phyloP scores from a whole-genome alignment of 2,888 invertebrate genomes.

The Acanthosepion esculentum region DNA sequence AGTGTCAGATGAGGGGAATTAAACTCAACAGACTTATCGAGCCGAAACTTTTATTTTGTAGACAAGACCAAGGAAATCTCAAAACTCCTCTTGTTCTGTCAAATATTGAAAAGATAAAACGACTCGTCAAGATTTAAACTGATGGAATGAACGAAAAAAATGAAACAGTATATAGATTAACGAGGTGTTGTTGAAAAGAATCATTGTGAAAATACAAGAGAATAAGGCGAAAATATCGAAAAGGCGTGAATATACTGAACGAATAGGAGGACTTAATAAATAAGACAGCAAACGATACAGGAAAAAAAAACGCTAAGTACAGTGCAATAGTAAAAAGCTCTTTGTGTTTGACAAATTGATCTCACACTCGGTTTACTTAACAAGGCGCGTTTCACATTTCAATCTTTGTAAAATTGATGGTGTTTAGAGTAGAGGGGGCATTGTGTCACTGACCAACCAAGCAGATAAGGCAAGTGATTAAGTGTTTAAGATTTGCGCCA shows the following conservation, averaged over 20 bases:
- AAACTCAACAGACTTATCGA: too few species aligned
- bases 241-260: background rate
- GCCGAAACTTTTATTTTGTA: too few species aligned
- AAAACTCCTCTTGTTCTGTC: too few species aligned
- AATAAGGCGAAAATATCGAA: background rate
- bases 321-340: background rate
- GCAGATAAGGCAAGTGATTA: background rate
- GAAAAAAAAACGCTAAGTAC: background rate
- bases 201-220: too few species aligned
- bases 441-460: background rate
- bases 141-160: too few species aligned
- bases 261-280: background rate
- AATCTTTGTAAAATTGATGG: background rate
- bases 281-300: background rate
- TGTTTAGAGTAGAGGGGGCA: background rate
- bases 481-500: background rate
- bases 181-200: too few species aligned
- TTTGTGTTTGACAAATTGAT: slow-evolving; percentile 16
- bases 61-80: too few species aligned
- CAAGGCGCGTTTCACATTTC: background rate
- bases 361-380: background rate
- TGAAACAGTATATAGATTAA: too few species aligned
- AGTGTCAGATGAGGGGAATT: too few species aligned
- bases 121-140: too few species aligned
- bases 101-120: too few species aligned